Percentiles rank a stretch among this genome's conserved stretches.
phyloP scores from a whole-genome alignment of 2,888 invertebrate genomes.

The Panzeria rudis region DNA sequence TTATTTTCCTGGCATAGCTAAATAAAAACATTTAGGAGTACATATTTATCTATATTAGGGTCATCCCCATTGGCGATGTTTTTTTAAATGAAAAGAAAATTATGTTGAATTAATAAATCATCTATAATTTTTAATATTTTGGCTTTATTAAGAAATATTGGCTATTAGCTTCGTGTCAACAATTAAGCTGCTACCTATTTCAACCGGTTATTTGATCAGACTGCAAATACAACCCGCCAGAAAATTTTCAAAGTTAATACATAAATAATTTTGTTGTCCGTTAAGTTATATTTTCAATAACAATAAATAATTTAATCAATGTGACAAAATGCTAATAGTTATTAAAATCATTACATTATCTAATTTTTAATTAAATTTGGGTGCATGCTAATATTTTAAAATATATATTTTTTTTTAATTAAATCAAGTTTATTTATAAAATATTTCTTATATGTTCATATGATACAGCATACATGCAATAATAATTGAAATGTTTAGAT shows the following conservation, averaged over 20 bases:
- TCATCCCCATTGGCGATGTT: neutral
- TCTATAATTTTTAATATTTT: neutral
- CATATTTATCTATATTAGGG: neutral
- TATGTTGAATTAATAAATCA: neutral
- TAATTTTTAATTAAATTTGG: neutral
- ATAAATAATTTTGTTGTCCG: too few species aligned
- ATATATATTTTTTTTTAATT: slow-evolving; percentile 23
- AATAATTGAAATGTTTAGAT: slow-evolving; percentile 62
- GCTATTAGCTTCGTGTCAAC: too few species aligned
- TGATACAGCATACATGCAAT: slow-evolving; percentile 1
- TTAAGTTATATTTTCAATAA: too few species aligned
- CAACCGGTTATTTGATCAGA: too few species aligned
- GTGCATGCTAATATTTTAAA: slow-evolving; percentile 17
- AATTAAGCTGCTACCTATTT: too few species aligned
- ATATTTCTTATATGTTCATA: neutral
- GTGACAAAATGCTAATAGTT: too few species aligned
- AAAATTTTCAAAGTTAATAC: too few species aligned
- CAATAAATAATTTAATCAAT: too few species aligned
- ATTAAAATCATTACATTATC: too few species aligned
- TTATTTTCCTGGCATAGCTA: slow-evolving; percentile 44
- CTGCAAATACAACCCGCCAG: too few species aligned
- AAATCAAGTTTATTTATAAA: slow-evolving; percentile 43
- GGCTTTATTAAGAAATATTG: too few species aligned
- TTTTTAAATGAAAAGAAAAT: neutral
- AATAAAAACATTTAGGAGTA: neutral